phyloP scores from a whole-genome alignment of 2,113 vertebrate species.

The Dendropsophus ebraccatus region DNA sequence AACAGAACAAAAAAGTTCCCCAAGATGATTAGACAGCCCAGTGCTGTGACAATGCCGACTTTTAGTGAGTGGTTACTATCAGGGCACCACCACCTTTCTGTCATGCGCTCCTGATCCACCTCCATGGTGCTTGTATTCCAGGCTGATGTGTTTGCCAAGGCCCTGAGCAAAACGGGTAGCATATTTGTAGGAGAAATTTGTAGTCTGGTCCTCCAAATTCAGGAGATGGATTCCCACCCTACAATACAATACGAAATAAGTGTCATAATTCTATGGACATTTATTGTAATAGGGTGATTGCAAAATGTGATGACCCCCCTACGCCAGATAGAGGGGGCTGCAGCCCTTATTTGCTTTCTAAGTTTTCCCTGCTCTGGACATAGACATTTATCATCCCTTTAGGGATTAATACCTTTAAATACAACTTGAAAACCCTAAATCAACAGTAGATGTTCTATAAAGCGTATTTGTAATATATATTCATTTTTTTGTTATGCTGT shows the following conservation, averaged over 20 bases:
- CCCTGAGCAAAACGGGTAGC: constrained; percentile 1
- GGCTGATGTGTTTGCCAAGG: constrained; percentile 30
- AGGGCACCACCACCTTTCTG: not conserved
- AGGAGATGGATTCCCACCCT: constrained; percentile 13
- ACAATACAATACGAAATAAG: not conserved
- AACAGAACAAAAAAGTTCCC: constrained; percentile 79
- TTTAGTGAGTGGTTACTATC: constrained; percentile 71
- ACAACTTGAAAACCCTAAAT: no score
- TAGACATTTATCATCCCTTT: no score
- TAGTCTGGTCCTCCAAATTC: not conserved
- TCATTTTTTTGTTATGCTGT: no score
- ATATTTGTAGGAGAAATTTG: constrained; percentile 2
- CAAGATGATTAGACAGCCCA: constrained; percentile 78
- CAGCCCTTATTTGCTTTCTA: no score
- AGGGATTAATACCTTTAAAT: no score
- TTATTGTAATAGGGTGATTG: not conserved
- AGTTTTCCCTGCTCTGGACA: no score
- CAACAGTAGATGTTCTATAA: no score
- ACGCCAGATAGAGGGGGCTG: no score
- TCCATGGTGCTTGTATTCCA: constrained; percentile 37
- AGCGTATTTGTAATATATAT: no score
- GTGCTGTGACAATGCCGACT: constrained; percentile 70
- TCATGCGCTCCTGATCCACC: not conserved
- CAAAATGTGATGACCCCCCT: no score
- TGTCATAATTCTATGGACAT: not conserved